phyloP scores from a whole-genome alignment of 2,113 vertebrate genomes.

The zebrafish (Danio rerio) region DNA sequence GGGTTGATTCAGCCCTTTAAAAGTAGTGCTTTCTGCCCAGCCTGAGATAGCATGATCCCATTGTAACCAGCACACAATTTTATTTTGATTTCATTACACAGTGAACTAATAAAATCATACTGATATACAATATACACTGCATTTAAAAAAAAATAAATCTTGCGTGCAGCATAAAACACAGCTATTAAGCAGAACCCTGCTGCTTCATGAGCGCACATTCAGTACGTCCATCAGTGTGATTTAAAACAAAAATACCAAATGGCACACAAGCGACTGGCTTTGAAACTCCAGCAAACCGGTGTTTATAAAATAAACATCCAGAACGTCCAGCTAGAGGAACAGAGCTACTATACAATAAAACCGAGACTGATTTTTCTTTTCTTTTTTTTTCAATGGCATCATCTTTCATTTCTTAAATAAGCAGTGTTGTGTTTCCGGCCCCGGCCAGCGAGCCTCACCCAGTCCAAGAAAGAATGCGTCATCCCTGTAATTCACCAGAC shows the following conservation, averaged over 20 bases:
- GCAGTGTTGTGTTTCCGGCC: constrained; percentile 45
- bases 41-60: constrained; percentile 14
- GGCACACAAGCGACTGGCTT: neutral
- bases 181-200: constrained; percentile 50
- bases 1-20: constrained; percentile 49
- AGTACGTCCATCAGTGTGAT: constrained; percentile 6
- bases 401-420: constrained; percentile 55
- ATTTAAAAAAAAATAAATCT: constrained; percentile 20
- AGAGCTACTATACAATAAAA: constrained; percentile 41
- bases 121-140: constrained; percentile 3
- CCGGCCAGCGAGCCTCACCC: constrained; percentile 32
- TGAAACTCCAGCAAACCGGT: constrained; percentile 28
- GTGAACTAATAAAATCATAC: constrained; percentile 25
- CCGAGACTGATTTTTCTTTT: neutral
- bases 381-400: constrained; percentile 23
- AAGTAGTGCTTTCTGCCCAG: neutral
- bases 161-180: neutral
- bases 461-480: constrained; percentile 51
- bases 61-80: neutral
- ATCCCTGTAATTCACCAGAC: constrained; percentile 38
- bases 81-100: constrained; percentile 26
- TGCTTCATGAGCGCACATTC: constrained; percentile 24
- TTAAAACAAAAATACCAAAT: constrained; percentile 26
- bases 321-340: constrained; percentile 11
- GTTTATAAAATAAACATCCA: constrained; percentile 55